Conservation (phyloP, 2,113 vertebrate genomes). For the Gnathonemus echidnorhynchus region DNA sequence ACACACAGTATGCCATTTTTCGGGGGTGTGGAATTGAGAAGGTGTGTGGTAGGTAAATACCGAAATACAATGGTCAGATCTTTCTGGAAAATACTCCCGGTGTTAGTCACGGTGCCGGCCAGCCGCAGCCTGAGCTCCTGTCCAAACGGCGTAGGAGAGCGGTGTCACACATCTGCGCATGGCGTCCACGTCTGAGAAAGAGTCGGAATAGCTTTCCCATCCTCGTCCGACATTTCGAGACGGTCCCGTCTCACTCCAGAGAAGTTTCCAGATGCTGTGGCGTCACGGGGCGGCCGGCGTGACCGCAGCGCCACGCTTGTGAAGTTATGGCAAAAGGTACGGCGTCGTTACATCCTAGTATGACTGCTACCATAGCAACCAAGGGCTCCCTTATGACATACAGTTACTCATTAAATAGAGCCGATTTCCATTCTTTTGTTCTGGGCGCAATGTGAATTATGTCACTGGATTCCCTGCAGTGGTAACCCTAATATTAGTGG, state of each 20-base stretch:
- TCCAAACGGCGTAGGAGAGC: neutral
- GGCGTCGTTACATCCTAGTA: neutral
- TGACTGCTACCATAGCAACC: conserved; percentile 34
- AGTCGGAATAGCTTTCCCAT: conserved; percentile 51
- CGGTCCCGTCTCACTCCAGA: conserved; percentile 37
- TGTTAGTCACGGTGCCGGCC: neutral
- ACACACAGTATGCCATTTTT: neutral
- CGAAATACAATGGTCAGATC: neutral
- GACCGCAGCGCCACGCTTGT: neutral
- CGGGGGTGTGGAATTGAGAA: neutral
- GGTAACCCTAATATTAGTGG: conserved; percentile 21
- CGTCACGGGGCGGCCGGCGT: neutral
- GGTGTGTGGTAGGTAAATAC: neutral
- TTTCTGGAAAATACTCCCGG: neutral
- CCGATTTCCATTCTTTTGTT: conserved; percentile 24
- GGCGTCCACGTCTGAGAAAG: conserved; percentile 17
- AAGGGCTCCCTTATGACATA: conserved; percentile 22
- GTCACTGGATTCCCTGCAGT: conserved; percentile 38
- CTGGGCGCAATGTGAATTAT: conserved; percentile 33
- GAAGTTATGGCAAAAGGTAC: conserved; percentile 1
- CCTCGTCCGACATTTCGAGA: conserved; percentile 36
- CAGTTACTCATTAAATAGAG: conserved; percentile 16
- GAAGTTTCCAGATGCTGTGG: conserved; percentile 5
- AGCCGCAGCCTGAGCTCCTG: neutral
- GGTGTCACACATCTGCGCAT: neutral